Conservation (phyloP, 2,888 invertebrate genomes). For the Cynaeus angustus region DNA sequence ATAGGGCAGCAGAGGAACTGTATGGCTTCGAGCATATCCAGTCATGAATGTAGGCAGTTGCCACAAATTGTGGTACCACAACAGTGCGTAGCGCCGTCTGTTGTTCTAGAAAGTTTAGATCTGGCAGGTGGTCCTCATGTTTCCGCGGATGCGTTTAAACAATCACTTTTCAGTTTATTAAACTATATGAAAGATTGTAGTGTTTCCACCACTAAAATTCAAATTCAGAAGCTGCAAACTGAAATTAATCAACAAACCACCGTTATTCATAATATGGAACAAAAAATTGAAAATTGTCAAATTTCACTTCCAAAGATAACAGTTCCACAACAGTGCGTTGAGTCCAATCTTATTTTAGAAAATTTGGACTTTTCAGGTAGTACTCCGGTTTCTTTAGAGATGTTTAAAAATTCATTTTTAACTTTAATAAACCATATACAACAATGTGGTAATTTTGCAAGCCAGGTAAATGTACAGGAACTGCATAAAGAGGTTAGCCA, state of each 20-base stretch:
- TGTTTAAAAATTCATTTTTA: too few species aligned
- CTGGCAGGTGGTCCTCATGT: conserved; percentile 1
- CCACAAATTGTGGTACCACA: not conserved
- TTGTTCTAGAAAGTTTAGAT: conserved; percentile 2
- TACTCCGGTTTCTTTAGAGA: too few species aligned
- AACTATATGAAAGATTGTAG: not conserved
- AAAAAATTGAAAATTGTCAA: conserved; percentile 1
- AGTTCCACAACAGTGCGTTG: too few species aligned
- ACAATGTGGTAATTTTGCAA: too few species aligned
- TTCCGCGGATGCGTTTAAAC: not conserved
- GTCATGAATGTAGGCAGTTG: not conserved
- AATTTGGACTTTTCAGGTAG: too few species aligned
- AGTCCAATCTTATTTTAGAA: too few species aligned
- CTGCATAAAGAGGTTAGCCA: too few species aligned
- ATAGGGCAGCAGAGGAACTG: conserved; percentile 21
- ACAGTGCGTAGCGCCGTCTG: conserved; percentile 1
- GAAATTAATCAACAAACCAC: not conserved
- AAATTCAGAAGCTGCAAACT: not conserved
- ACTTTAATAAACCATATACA: too few species aligned
- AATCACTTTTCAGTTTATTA: conserved; percentile 10
- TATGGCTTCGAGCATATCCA: not conserved
- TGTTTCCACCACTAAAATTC: not conserved
- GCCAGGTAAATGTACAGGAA: too few species aligned
- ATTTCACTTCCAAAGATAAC: too few species aligned
- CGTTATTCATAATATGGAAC: not conserved